phyloP scores from a whole-genome alignment of 2,113 vertebrate species.

The Halichoerus grypus region DNA sequence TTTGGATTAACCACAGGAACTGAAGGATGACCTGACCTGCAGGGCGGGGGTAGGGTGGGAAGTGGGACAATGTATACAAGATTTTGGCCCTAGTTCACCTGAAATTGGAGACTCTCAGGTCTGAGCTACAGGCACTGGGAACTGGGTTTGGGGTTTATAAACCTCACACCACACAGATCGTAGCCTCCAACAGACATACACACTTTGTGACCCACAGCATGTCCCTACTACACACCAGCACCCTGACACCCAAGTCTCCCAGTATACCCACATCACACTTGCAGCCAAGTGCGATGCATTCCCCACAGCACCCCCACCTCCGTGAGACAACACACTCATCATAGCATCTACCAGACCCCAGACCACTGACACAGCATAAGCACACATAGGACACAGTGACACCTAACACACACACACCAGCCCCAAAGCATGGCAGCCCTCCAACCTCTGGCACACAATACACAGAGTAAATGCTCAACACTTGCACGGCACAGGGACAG shows the following conservation, averaged over 20 bases:
- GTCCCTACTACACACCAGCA: neutral
- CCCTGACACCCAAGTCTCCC: neutral
- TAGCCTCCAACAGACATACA: neutral
- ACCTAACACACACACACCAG: neutral
- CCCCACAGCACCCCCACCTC: neutral
- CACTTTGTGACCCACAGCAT: neutral
- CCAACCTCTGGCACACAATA: neutral
- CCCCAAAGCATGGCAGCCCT: neutral
- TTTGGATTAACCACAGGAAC: conserved; percentile 62
- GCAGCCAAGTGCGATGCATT: neutral
- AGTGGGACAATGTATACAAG: conserved; percentile 19
- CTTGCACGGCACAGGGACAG: neutral
- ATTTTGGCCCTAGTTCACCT: conserved; percentile 65
- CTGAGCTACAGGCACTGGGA: conserved; percentile 44
- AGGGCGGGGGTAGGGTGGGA: neutral
- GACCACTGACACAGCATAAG: neutral
- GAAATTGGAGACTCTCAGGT: conserved; percentile 55
- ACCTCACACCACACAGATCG: neutral
- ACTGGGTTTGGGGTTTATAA: conserved; percentile 14
- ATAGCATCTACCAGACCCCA: neutral
- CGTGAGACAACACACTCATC: neutral
- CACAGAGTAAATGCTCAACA: neutral
- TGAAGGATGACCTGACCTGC: neutral
- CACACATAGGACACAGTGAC: neutral
- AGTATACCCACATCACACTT: neutral